Base-by-base conservation (phyloP, 2,113 vertebrate species). In the Leptobrachium ailaonicum region DNA sequence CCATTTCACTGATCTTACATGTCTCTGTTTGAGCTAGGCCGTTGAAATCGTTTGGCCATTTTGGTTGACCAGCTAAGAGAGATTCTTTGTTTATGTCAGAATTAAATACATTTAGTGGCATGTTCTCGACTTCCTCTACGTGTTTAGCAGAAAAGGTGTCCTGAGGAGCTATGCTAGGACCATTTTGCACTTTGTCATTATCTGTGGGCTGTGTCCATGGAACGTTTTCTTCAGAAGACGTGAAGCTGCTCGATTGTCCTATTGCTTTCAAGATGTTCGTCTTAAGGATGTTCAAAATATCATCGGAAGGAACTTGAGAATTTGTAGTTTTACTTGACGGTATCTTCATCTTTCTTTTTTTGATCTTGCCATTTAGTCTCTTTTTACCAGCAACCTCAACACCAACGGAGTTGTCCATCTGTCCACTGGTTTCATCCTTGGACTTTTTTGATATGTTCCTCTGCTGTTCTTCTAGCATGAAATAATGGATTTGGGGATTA, bases 241-340 rank as follows among this genome's bases (percentile, higher is more conserved):
- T n/a, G 79, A 42, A 64, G 2, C 6, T 4, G 1, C 70, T 68
- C 0, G 43, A 64, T 2, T 84, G 66, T 44, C 84, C 84, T 0
- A 80, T 42, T 3, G 86, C 68, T 63, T 86, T 42, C 1, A 94
- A 86, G 56, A 93, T 90, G 73, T 87, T 89, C 66, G 90, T 92
- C 89, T 94, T 93, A 82, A 93, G 85, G 84, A 86, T 85, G 63
- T 86, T 88, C 45, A 90, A 84, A 82, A 87, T 83, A 82, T 87
- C 88, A 44, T 88, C 56, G 10, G 91, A 83, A 84, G 91, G 86
- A 75, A 79, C 13, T 79, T 86, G 82, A 77, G 83, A 66, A 41
- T 82, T 82, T 72, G 83, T 81, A 0, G 58, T 74, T 76, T 76
- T 80, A 54, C 32, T 81, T 71, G 43, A 11, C 73, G 74, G 45